Conservation (phyloP, 2,113 vertebrate genomes). For the Sinocyclocheilus maitianheensis region DNA sequence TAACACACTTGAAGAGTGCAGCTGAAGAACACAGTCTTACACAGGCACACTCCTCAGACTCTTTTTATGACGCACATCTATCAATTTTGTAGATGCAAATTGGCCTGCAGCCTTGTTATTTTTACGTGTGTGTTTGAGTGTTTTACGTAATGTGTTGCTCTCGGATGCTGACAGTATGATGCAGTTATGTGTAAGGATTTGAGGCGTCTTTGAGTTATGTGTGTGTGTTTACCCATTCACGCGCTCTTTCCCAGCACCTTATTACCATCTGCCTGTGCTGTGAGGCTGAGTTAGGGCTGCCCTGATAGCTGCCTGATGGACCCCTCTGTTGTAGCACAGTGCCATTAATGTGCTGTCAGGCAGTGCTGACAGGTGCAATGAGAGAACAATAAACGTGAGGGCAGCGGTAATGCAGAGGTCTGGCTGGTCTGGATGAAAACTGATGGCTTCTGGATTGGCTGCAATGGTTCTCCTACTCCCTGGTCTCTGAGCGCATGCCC, state of each 20-base stretch:
- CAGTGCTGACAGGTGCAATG: conserved; percentile 64
- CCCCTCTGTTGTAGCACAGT: conserved; percentile 75
- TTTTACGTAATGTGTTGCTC: background rate
- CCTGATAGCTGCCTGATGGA: conserved; percentile 75
- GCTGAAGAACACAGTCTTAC: conserved; percentile 92
- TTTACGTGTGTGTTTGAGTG: background rate
- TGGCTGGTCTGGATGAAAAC: conserved; percentile 82
- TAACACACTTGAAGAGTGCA: conserved; percentile 90
- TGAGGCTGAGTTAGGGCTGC: conserved; percentile 16
- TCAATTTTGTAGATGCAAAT: conserved; percentile 93
- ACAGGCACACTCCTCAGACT: conserved; percentile 78
- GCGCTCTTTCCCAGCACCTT: background rate
- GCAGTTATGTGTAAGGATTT: background rate
- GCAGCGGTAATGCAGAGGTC: conserved; percentile 53
- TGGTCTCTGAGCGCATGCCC: conserved; percentile 18
- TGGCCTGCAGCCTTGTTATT: conserved; percentile 54
- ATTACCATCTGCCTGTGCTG: conserved; percentile 24
- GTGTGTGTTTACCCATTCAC: conserved; percentile 26
- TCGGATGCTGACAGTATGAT: background rate
- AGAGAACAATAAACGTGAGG: conserved; percentile 54
- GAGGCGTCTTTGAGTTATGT: conserved; percentile 16
- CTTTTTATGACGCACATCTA: conserved; percentile 85
- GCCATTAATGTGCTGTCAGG: conserved; percentile 79
- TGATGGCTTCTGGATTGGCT: conserved; percentile 87
- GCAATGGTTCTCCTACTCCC: conserved; percentile 30